phyloP scores from a whole-genome alignment of 64 coral and sea anemone genomes.

The Montipora foliosa region DNA sequence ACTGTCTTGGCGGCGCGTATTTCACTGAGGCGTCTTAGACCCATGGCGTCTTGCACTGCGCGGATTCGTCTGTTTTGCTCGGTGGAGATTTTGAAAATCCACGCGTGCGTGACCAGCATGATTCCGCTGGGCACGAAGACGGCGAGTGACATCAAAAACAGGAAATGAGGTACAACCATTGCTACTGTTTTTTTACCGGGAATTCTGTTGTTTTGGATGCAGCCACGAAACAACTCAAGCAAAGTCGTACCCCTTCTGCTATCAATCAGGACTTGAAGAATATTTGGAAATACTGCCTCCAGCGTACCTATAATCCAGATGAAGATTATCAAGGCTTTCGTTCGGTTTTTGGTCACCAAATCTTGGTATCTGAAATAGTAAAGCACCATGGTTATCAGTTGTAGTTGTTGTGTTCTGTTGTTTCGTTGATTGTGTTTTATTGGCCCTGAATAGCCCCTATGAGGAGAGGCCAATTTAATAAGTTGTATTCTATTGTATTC shows the following conservation, averaged over 20 bases:
- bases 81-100: slow-evolving; percentile 19
- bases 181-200: not conserved
- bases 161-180: not conserved
- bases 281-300: not conserved
- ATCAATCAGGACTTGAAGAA: not conserved
- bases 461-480: too few species aligned
- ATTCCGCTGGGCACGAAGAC: slow-evolving; percentile 36
- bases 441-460: too few species aligned
- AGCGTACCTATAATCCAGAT: slow-evolving; percentile 5
- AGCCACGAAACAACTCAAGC: not conserved
- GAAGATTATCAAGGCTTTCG: not conserved
- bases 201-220: slow-evolving; percentile 7
- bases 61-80: slow-evolving; percentile 6
- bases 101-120: slow-evolving; percentile 32
- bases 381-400: not conserved
- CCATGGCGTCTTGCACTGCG: not conserved
- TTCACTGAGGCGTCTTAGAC: slow-evolving; percentile 21
- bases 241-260: not conserved
- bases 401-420: too few species aligned
- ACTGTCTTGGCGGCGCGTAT: slow-evolving; percentile 45
- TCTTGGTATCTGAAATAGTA: not conserved
- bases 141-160: not conserved
- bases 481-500: too few species aligned
- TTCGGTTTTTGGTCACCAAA: not conserved
- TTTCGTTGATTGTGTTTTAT: too few species aligned